Base-by-base conservation (phyloP, 2,797 vertebrate species). In the Amphiprion clarkii region DNA sequence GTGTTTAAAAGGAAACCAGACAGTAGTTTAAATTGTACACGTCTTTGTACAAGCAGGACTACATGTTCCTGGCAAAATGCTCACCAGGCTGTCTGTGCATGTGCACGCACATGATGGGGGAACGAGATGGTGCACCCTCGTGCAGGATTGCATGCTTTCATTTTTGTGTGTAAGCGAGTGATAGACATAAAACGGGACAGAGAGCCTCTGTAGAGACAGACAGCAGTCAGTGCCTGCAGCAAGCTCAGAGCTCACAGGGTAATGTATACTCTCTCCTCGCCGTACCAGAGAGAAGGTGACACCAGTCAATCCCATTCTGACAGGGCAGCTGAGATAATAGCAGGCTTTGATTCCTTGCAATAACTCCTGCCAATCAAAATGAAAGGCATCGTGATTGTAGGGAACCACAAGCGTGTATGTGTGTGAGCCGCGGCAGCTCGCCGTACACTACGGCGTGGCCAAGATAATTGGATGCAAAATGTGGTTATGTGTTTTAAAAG, bases 301-400 rank as follows among this genome's bases (percentile, higher is more conserved):
- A 92, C 91, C 87, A 93, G 89, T 90, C 90, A 92, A 90, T 94
- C 91, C 90, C 74, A 56, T 77, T 87, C 88, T 93, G 92, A 92
- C 91, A 91, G 91, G 88, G 90, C 91, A 83, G 90, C 91, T 83
- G 83, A 93, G 92, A 94, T 93, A 93, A 94, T 92, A 89, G 88
- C 23, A 0, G 70, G 87, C 91, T 93, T 94, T 94, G 92, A 93
- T 93, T 93, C 88, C 82, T 54, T 60, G 88, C 90, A 93, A 93
- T 90, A 92, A 87, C 88, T 89, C 76, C 90, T 92, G 92, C 76
- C 93, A 93, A 77, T 94, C 92, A 93, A 82, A 91, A 89, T 85
- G 85, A 92, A 92, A 90, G 81, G 74, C 81, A 78, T 77, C 73
- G 1, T 86, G 87, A 89, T 93, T 87, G 72, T 77, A 61, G 72